Evolutionary conservation across 2,888 invertebrate species (phyloP).

Genomic region (Philereme transversata): DNA sequence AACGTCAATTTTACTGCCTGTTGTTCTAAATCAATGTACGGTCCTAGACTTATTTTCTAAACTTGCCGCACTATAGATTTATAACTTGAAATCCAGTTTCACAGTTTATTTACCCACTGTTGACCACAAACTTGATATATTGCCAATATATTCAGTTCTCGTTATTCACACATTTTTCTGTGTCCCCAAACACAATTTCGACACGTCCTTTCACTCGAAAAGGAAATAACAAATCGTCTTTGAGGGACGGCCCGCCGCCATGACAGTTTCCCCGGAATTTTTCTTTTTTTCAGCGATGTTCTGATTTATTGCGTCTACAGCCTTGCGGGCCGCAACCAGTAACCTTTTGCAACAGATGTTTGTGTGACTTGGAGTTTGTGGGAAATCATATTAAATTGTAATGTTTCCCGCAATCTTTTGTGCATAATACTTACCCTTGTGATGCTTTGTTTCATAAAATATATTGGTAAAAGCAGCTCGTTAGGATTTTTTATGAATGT

Average conservation of each 20-base stretch:
- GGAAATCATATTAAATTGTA: constrained; percentile 36
- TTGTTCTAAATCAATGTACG: too few relatives aligned
- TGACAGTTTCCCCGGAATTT: constrained; percentile 50
- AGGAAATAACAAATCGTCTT: constrained; percentile 55
- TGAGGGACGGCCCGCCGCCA: constrained; percentile 44
- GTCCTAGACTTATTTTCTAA: too few relatives aligned
- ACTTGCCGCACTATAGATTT: too few relatives aligned
- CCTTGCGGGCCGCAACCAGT: constrained; percentile 48
- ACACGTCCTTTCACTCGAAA: constrained; percentile 42
- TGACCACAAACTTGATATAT: constrained; percentile 30
- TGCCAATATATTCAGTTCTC: constrained; percentile 39
- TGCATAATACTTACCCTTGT: constrained; percentile 15
- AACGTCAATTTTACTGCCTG: too few relatives aligned
- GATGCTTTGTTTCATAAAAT: neutral
- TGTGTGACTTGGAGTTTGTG: constrained; percentile 39
- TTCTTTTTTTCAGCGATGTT: constrained; percentile 47
- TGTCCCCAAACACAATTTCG: constrained; percentile 39
- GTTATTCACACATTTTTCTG: constrained; percentile 36
- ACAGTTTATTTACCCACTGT: constrained; percentile 25
- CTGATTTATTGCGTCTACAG: constrained; percentile 60
- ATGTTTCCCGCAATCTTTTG: constrained; percentile 36
- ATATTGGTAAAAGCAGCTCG: too few relatives aligned
- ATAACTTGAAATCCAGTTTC: too few relatives aligned
- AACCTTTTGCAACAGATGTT: constrained; percentile 53
- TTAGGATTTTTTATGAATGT: too few relatives aligned